Evolutionary conservation across 2,113 vertebrate genomes (phyloP).

Genomic region (Micromys minutus): DNA sequence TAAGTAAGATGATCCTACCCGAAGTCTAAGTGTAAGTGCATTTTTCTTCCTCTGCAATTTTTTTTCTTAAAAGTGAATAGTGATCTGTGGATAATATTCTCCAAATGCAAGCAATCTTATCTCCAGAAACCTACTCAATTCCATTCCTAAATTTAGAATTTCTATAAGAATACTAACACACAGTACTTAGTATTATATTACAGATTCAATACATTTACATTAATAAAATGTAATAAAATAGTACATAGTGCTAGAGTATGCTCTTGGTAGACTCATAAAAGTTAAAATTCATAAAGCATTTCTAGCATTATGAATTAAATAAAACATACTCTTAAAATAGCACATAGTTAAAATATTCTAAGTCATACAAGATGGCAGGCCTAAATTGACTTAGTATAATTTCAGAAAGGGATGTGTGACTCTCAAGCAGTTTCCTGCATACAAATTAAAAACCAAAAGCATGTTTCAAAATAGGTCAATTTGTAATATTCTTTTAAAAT

Average conservation of each 20-base stretch:
- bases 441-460: slow-evolving; percentile 3
- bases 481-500: background rate
- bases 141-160: background rate
- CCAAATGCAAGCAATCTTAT: background rate
- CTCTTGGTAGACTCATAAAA: slow-evolving; percentile 7
- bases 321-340: slow-evolving; percentile 36
- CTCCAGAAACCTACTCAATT: slow-evolving; percentile 37
- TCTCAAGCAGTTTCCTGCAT: background rate
- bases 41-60: background rate
- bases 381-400: background rate
- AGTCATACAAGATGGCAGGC: background rate
- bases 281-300: slow-evolving; percentile 26
- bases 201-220: slow-evolving; percentile 31
- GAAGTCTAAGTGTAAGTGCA: background rate
- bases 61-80: background rate
- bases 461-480: slow-evolving; percentile 42
- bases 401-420: background rate
- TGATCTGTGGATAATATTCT: background rate
- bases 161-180: background rate
- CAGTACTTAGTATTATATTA: background rate
- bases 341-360: background rate
- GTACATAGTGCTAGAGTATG: slow-evolving; percentile 1
- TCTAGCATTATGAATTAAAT: slow-evolving; percentile 6
- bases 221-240: background rate
- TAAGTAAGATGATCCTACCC: background rate